Evolutionary conservation across 2,888 invertebrate genomes (phyloP).

Genomic region (Cephus nigrinus): DNA sequence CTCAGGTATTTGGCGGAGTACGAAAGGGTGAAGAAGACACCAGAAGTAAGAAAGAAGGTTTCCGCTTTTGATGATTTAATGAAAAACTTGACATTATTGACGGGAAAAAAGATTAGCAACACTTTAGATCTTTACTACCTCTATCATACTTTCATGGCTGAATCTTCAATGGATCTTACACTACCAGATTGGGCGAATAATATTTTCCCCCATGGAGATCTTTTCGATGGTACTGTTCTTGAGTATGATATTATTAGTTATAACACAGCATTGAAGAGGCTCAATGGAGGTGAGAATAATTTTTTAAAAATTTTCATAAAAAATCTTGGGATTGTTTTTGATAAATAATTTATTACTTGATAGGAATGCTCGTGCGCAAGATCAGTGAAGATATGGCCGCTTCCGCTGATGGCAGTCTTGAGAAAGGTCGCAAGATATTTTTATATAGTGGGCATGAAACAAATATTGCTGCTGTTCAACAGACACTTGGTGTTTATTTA

Average conservation of each 20-base stretch:
- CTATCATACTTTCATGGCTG: constrained; percentile 52
- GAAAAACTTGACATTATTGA: constrained; percentile 32
- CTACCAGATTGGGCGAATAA: constrained; percentile 71
- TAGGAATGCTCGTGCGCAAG: constrained; percentile 69
- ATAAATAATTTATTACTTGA: constrained; percentile 17
- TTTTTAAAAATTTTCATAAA: background rate
- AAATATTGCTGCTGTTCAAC: constrained; percentile 72
- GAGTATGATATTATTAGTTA: constrained; percentile 71
- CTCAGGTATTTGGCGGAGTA: constrained; percentile 44
- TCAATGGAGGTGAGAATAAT: constrained; percentile 68
- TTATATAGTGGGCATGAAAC: constrained; percentile 75
- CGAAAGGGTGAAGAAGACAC: constrained; percentile 26
- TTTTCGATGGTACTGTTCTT: constrained; percentile 68
- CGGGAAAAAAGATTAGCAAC: constrained; percentile 29
- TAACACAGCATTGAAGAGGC: constrained; percentile 66
- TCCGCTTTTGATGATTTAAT: constrained; percentile 28
- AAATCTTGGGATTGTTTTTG: background rate
- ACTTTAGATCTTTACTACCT: constrained; percentile 33
- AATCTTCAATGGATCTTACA: constrained; percentile 69
- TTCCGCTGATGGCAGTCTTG: constrained; percentile 47
- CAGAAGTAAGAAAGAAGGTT: constrained; percentile 23
- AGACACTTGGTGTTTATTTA: constrained; percentile 69
- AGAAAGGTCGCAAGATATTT: constrained; percentile 65
- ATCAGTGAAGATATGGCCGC: constrained; percentile 68
- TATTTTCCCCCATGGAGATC: constrained; percentile 67